Evolutionary conservation across 2,797 vertebrate genomes (phyloP).

Genomic region (Tolypeutes matacus): DNA sequence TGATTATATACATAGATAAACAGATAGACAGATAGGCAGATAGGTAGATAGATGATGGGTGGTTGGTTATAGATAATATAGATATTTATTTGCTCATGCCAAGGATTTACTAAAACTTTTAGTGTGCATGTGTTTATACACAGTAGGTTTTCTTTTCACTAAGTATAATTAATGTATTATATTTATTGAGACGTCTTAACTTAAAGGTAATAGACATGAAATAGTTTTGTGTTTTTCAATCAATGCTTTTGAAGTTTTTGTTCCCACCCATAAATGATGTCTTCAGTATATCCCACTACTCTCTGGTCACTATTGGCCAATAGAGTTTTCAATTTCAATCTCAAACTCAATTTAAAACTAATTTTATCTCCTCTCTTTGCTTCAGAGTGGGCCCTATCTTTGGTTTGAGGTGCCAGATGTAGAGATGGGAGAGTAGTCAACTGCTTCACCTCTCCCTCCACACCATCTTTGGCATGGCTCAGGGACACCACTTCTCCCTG

Average conservation of each 20-base stretch:
- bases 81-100: neutral
- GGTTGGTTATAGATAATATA: neutral
- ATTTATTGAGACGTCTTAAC: neutral
- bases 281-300: neutral
- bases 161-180: neutral
- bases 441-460: too few relatives aligned
- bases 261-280: neutral
- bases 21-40: too few relatives aligned
- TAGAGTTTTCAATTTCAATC: neutral
- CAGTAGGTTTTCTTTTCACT: neutral
- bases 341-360: conserved; percentile 14
- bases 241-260: neutral
- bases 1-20: neutral
- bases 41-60: too few relatives aligned
- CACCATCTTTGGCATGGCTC: neutral
- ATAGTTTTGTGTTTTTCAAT: neutral
- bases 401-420: neutral
- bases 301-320: neutral
- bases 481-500: neutral
- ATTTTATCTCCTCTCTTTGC: neutral
- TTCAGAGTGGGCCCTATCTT: neutral
- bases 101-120: neutral
- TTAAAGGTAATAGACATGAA: neutral
- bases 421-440: too few relatives aligned
- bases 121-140: neutral